Evolutionary conservation across 2,113 vertebrate species (phyloP), one percentile per base, ranked within the genome.

Genomic region (Cricetomys ansorgei): DNA sequence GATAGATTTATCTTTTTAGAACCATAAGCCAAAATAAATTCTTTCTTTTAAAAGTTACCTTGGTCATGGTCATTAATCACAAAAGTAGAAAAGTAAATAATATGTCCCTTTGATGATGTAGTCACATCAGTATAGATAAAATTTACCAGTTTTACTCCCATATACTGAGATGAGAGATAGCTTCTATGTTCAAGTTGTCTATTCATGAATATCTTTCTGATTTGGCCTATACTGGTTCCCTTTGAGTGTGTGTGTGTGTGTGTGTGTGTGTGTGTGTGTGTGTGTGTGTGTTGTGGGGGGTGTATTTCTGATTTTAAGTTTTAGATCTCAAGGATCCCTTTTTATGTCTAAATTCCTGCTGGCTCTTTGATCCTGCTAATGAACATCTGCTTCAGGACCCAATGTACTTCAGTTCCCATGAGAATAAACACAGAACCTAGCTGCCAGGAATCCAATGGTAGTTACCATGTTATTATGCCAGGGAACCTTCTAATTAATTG

Each of bases 131-230:
- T 31, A 37, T 21, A 64, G 3, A 43, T 29, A 57, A 12, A 3
- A 70, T 2, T 6, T 59, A 0, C 86, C 2, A 1, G 8, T 69
- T 70, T n/a, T 64, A 59, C 29, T 17, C 11, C 0, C 0, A 0
- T 2, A 9, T 57, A 17, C 21, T 43, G n/a, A 91, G 43, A 45
- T 31, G 57, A 73, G 57, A 86, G 34, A 29, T 69, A 1, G 8
- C 34, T 29, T 72, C 5, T 12, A 43, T 75, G 12, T 91, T 90
- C n/a, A 29, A 40, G 25, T 27, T 57, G 25, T 27, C 37, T 62
- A 77, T 37, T 23, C 1, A 29, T 9, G 34, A 48, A 5, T 50
- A 13, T 37, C 23, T 65, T 55, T 65, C 72, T 70, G n/a, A 29
- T 85, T 80, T n/a, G 37, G 70, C 7, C 2, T 34, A 15, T 31